Evolutionary conservation across 2,113 vertebrate genomes (phyloP), one percentile per base, ranked within the genome.

Genomic region (Pogona vitticeps): DNA sequence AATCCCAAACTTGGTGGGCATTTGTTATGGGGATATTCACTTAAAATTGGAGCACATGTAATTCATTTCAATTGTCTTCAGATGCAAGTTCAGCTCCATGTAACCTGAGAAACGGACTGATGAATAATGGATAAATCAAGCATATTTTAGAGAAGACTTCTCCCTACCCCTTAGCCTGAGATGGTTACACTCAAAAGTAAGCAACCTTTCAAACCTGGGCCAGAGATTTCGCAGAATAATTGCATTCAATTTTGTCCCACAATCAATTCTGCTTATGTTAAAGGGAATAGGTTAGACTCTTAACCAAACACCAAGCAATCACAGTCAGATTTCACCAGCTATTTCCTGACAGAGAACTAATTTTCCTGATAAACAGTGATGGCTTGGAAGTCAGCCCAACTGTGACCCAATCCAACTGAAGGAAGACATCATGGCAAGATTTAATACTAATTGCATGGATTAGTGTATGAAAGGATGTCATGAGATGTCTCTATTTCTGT

Each of bases 201-300:
- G 88, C 42, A 61, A 52, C 31, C 78, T 85, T 88, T 91, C 86
- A 86, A 92, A 88, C 75, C 85, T 80, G 73, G 85, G 88, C 61
- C 91, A 87, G 65, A 33, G 80, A 61, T 31, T 88, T 67, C 4
- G 84, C 15, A 87, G 83, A 93, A 68, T 88, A 95, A 93, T 91
- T 89, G 75, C 84, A 88, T 73, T 89, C 88, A 90, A 94, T 87
- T 90, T 89, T 86, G 84, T 90, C 91, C 89, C 89, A 82, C 71
- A 91, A 91, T 73, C 82, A 92, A 92, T 90, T 85, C 77, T 89
- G 77, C 4, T 92, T 92, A 91, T 2, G 92, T 83, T 79, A 87
- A 86, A 61, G 89, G n/a, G 83, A 90, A 88, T 12, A 0, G 26
- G 82, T 76, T 68, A 85, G 31, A 72, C 86, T 92, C 91, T 82